phyloP scores from a whole-genome alignment of 2,113 vertebrate species.

The Eolophus roseicapilla region DNA sequence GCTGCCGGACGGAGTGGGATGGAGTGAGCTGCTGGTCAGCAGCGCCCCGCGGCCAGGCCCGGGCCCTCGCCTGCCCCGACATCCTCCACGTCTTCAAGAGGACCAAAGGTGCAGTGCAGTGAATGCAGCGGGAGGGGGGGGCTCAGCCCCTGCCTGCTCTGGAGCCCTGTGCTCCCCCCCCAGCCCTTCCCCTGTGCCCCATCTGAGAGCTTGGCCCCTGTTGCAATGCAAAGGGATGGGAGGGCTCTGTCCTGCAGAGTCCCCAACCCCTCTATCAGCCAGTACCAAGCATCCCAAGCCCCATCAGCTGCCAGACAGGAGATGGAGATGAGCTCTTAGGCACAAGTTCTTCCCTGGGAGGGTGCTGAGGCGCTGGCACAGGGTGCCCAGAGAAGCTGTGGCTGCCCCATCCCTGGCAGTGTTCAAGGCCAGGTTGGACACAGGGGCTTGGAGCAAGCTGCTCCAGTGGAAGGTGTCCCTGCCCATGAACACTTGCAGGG shows the following conservation, averaged over 20 bases:
- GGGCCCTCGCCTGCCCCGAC: conserved; percentile 42
- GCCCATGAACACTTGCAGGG: not conserved
- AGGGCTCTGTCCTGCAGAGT: not conserved
- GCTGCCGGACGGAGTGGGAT: conserved; percentile 70
- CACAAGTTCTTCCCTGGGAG: no score
- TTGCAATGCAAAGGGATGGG: accelerated
- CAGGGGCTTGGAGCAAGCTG: not conserved
- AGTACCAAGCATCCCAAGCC: not conserved
- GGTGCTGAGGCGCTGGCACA: no score
- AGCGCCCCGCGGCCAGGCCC: not conserved
- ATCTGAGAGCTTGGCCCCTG: not conserved
- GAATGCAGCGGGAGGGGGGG: accelerated
- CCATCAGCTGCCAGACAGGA: not conserved
- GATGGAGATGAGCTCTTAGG: not conserved
- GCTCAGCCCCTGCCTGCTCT: not conserved
- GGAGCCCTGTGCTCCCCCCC: not conserved
- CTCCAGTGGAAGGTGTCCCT: not conserved
- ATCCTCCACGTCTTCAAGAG: conserved; percentile 14
- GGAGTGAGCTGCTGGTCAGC: conserved; percentile 70
- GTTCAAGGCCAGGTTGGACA: not conserved
- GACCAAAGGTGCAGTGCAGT: conserved; percentile 35
- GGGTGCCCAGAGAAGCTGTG: no score
- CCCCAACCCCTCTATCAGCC: not conserved
- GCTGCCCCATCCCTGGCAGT: not conserved
- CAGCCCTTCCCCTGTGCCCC: not conserved